Conservation (phyloP, 2,113 vertebrate species). For the Clarias magur region DNA sequence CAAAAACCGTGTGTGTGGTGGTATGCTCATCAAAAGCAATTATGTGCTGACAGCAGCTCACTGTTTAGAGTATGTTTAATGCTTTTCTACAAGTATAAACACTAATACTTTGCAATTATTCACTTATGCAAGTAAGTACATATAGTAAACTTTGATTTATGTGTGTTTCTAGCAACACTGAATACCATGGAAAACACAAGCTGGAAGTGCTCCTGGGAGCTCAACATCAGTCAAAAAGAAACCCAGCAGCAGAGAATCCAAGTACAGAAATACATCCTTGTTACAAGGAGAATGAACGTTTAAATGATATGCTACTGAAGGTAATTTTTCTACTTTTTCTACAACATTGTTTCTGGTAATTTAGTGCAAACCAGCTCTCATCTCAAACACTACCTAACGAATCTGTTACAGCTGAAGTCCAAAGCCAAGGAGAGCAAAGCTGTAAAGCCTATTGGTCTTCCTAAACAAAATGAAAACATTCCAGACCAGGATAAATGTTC, state of each 20-base stretch:
- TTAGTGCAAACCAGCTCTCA: not conserved
- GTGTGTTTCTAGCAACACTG: not conserved
- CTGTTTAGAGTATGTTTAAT: conserved; percentile 38
- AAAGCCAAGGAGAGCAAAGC: conserved; percentile 28
- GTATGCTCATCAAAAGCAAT: conserved; percentile 40
- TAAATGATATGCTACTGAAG: conserved; percentile 52
- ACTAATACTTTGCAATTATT: not conserved
- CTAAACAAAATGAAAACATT: conserved; percentile 1
- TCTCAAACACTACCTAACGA: not conserved
- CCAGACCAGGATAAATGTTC: conserved; percentile 12
- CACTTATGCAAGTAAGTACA: no score
- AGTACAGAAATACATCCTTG: conserved; percentile 32
- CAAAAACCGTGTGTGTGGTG: conserved; percentile 30
- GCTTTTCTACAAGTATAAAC: not conserved
- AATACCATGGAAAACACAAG: not conserved
- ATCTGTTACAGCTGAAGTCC: conserved; percentile 43
- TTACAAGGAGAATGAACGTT: not conserved
- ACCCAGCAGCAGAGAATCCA: conserved; percentile 40
- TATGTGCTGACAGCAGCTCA: conserved; percentile 54
- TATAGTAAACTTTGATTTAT: not conserved
- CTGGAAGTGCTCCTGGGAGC: conserved; percentile 52
- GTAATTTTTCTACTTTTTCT: conserved; percentile 8
- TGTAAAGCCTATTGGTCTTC: conserved; percentile 33
- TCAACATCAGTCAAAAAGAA: conserved; percentile 36
- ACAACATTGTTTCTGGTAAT: not conserved